Percentiles rank a stretch among this genome's conserved stretches.
Evolutionary conservation across 1,140 invertebrate genomes (phyloP).

Genomic region (Anoplophora glabripennis): DNA sequence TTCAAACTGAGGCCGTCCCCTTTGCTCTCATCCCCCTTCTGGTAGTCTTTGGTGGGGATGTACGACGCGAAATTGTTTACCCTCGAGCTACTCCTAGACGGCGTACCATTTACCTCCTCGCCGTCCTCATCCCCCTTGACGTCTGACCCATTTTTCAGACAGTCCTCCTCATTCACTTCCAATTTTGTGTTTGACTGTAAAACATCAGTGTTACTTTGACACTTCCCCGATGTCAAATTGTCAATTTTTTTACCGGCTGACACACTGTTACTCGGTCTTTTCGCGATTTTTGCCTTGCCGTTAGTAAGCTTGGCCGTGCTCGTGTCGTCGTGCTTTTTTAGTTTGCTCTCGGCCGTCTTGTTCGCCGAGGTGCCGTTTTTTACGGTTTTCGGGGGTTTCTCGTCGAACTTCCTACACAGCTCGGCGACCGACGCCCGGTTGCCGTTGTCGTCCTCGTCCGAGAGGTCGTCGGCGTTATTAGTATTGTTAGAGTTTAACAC

Average conservation of each 20-base stretch:
- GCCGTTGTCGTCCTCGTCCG: slow-evolving; percentile 54
- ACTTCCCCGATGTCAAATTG: slow-evolving; percentile 1
- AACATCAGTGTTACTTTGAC: slow-evolving; percentile 19
- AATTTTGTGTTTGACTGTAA: slow-evolving; percentile 21
- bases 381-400: slow-evolving; percentile 32
- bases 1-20: slow-evolving; percentile 6
- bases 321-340: slow-evolving; percentile 25
- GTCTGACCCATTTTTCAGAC: slow-evolving; percentile 19
- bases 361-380: slow-evolving; percentile 8
- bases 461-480: slow-evolving; percentile 31
- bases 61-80: slow-evolving; percentile 57
- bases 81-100: slow-evolving; percentile 21
- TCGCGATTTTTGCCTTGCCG: slow-evolving; percentile 4
- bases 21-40: slow-evolving; percentile 29
- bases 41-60: slow-evolving; percentile 51
- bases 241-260: slow-evolving; percentile 6
- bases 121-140: slow-evolving; percentile 20
- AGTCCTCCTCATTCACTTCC: slow-evolving; percentile 25
- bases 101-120: slow-evolving; percentile 2
- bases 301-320: background rate
- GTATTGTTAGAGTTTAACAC: slow-evolving; percentile 28
- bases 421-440: slow-evolving; percentile 56
- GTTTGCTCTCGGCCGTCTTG: slow-evolving; percentile 26
- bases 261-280: slow-evolving; percentile 21
- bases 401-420: slow-evolving; percentile 55